phyloP scores from a whole-genome alignment of 2,888 invertebrate species.

The Nycteola revayana region DNA sequence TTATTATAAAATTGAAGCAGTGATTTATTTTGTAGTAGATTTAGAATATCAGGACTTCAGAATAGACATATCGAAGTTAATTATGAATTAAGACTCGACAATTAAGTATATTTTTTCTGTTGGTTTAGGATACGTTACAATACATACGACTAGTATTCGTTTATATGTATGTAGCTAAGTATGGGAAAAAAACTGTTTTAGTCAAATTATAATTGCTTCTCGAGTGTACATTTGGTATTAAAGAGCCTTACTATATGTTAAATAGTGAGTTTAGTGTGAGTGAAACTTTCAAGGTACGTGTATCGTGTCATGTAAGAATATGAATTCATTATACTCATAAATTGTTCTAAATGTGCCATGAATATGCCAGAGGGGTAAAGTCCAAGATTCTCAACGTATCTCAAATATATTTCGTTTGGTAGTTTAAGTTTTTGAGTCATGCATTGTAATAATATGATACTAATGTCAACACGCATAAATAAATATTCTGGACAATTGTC shows the following conservation, averaged over 20 bases:
- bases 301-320: slow-evolving; percentile 8
- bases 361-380: slow-evolving; percentile 23
- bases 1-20: slow-evolving; percentile 17
- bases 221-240: slow-evolving; percentile 31
- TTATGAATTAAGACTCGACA: slow-evolving; percentile 16
- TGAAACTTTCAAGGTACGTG: slow-evolving; percentile 23
- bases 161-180: slow-evolving; percentile 17
- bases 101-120: slow-evolving; percentile 19
- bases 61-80: slow-evolving; percentile 36
- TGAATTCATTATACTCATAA: slow-evolving; percentile 37
- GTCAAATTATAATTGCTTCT: slow-evolving; percentile 28
- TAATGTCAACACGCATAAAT: slow-evolving; percentile 17
- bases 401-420: slow-evolving; percentile 27
- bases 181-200: slow-evolving; percentile 22
- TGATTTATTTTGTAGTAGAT: slow-evolving; percentile 24
- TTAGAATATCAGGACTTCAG: slow-evolving; percentile 23
- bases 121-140: slow-evolving; percentile 16
- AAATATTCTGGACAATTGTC: slow-evolving; percentile 32
- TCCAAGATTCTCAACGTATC: slow-evolving; percentile 30
- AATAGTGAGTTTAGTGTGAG: slow-evolving; percentile 26
- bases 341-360: slow-evolving; percentile 38
- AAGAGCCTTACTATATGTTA: slow-evolving; percentile 7
- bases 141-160: slow-evolving; percentile 19
- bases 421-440: slow-evolving; percentile 34
- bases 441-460: slow-evolving; percentile 24